Evolutionary conservation across 2,888 invertebrate species (phyloP).

Genomic region (Tachina grossa): DNA sequence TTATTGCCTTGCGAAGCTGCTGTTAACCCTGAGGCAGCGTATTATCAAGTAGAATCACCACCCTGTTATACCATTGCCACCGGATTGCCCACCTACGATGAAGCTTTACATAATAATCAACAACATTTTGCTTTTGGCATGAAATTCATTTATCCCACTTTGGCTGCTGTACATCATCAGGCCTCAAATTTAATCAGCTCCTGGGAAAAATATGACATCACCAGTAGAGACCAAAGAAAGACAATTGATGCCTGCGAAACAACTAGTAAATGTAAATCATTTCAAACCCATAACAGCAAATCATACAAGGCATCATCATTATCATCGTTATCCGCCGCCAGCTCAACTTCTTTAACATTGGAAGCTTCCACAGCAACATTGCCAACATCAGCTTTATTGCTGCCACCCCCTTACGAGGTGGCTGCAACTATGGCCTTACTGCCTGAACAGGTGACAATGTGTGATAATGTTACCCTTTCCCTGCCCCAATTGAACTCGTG

Average conservation of each 20-base stretch:
- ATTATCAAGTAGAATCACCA: conserved; percentile 84
- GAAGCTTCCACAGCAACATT: conserved; percentile 67
- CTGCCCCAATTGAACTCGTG: conserved; percentile 54
- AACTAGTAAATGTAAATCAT: conserved; percentile 77
- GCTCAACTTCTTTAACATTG: conserved; percentile 60
- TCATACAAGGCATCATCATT: conserved; percentile 59
- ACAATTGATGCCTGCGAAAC: conserved; percentile 71
- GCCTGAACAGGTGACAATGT: conserved; percentile 43
- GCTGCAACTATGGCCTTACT: conserved; percentile 59
- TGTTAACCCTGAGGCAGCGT: conserved; percentile 76
- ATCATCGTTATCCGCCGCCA: conserved; percentile 58
- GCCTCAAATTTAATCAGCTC: conserved; percentile 68
- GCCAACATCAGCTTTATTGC: conserved; percentile 53
- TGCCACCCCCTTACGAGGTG: conserved; percentile 70
- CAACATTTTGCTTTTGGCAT: conserved; percentile 80
- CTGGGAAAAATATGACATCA: conserved; percentile 68
- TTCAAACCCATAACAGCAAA: conserved; percentile 70
- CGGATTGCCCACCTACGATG: conserved; percentile 86
- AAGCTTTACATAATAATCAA: conserved; percentile 85
- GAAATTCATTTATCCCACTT: conserved; percentile 81
- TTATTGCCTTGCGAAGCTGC: conserved; percentile 74
- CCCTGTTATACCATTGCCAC: conserved; percentile 87
- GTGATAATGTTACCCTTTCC: conserved; percentile 63
- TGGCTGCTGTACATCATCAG: conserved; percentile 80
- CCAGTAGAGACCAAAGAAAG: conserved; percentile 47